Evolutionary conservation across 53 echinoderm and acorn worm genomes (phyloP), one percentile per base, ranked within the genome.

Genomic region (Paracentrotus lividus): DNA sequence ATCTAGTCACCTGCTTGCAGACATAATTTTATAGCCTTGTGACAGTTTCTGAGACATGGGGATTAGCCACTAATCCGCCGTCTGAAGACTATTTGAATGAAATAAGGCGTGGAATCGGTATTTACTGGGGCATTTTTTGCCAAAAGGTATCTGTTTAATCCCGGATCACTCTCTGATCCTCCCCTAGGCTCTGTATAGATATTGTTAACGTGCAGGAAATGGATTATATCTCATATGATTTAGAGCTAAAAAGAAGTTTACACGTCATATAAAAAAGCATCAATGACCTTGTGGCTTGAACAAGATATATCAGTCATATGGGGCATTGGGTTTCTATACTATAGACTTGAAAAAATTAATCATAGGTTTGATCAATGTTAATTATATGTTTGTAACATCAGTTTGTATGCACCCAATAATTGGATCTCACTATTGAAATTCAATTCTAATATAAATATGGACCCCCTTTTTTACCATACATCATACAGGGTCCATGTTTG

Each of bases 111-210:
- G 20, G n/a, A 81, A 26, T 47, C n/a, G 1, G 44, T 81, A 81
- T 81, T 81, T 81, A 81, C 47, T 8, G 20, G 72, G 36, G 36
- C n/a, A n/a, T n/a, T 38, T 36, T n/a, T n/a, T n/a, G n/a, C n/a
- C 10, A 20, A 72, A 72, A 72, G 81, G 81, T 81, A 45, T 81
- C 72, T n/a, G 21, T 20, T 81, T 81, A 81, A 81, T 81, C 81
- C 81, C 0, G 10, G 45, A 81, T 81, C n/a, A n/a, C n/a, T 81
- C 81, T 81, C 26, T 26, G 81, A 81, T 81, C 81, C 26, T 26
- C 44, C 6, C 15, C 44, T 45, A 81, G 81, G 81, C 10, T 47
- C 16, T 49, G 15, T 81, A 44, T 23, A 45, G 1, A 1, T 13
- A 47, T 81, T 0, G n/a, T 81, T 47, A 45, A 47, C 13, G 2